Evolutionary conservation across 2,113 vertebrate species (phyloP), one percentile per base, ranked within the genome.

Genomic region (Actenoides hombroni): DNA sequence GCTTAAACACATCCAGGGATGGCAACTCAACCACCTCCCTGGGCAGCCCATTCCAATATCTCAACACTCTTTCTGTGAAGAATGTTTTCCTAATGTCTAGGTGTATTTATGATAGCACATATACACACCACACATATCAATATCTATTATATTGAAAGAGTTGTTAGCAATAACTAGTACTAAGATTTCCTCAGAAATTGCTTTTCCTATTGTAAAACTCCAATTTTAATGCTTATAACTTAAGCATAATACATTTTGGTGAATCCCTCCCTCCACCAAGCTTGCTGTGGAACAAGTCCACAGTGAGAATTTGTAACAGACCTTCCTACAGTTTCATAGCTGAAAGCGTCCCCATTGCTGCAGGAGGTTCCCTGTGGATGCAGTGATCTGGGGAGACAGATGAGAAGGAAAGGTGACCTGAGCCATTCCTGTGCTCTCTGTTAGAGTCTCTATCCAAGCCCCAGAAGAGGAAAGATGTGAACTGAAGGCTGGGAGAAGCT

Each of bases 321-420:
- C 24, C n/a, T 63, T 42, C 54, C 76, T 77, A 40, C 39, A 80
- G 33, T 11, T 40, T 35, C 20, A 10, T 19, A 51, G 13, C 33
- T 4, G 2, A 23, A 31, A 35, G 33, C 0, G 12, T 29, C 49
- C 42, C 39, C 57, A 14, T 23, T 0, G 0, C 64, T 39, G 35
- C 86, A 25, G n/a, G 19, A 14, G 37, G 24, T 14, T 1, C 2
- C 28, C 53, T 11, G 1, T 0, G 8, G 68, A 3, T 6, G 51
- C n/a, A 53, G 59, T 3, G 2, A 59, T 13, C 46, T 14, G 33
- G 17, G 64, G 25, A 26, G 35, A 48, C 33, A 20, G 20, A 49
- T 0, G 3, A 79, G 61, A 19, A 46, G 48, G 35, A 44, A 35
- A 0, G 5, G 24, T 7, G 44, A n/a, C 5, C 9, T 9, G 26